Base-by-base conservation (phyloP, 2,113 vertebrate species). In the Hoplias malabaricus region DNA sequence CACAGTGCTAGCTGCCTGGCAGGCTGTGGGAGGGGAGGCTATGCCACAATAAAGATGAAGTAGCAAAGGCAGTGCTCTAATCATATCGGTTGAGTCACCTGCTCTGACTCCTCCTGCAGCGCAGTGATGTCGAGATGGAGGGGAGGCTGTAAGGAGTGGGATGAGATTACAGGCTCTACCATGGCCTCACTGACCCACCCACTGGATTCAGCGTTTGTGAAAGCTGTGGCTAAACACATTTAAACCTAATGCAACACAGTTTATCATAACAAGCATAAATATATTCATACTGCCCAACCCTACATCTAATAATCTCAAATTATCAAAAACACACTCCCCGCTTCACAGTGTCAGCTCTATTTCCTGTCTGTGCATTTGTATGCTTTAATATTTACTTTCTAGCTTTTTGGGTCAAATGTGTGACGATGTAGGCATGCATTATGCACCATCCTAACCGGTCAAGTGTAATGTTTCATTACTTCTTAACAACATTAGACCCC, bases 21-120 rank as follows among this genome's bases (percentile, higher is more conserved):
- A 89, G 84, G 85, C 84, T 83, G 88, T 84, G 84, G 75, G 84
- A 91, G 83, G 86, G 74, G 73, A 84, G 87, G 82, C 87, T 87
- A 84, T 85, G 84, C 87, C 84, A 79, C 84, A 90, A 88, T 82
- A 63, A 61, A 68, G 53, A 43, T 73, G 57, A 69, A 69, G 73
- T 23, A 40, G 63, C 78, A 21, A 38, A 59, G 67, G 68, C 70
- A 43, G 31, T 1, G 40, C 33, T 43, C 56, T 53, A 71, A 36
- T 63, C 57, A 14, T 50, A 70, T 78, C 59, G 54, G 57, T 68
- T 70, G 53, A 42, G 50, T 69, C 72, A 57, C 19, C n/a, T 54
- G 50, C 16, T 34, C 54, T 36, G 48, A 71, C 68, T 38, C 27
- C 42, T 61, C 31, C 66, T 61, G 23, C 23, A 50, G 66, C 4